A percentile compares a stretch with the other conserved stretches of the same genome.
Evolutionary conservation across 2,888 invertebrate species (phyloP).

Genomic region (Gnatocerus cornutus): DNA sequence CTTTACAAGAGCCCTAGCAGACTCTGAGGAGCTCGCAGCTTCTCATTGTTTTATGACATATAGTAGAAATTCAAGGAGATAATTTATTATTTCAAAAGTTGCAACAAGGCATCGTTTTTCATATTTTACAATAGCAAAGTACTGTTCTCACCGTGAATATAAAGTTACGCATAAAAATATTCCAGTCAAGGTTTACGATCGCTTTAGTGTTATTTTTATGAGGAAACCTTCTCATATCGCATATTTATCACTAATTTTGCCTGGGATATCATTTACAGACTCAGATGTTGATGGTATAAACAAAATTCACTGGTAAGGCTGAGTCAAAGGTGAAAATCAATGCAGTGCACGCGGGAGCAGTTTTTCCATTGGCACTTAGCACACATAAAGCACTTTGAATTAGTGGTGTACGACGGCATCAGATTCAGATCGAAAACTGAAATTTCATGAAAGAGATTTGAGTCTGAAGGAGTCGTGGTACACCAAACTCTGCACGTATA

Average conservation of each 20-base stretch:
- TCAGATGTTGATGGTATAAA: neutral
- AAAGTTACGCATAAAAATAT: conserved; percentile 31
- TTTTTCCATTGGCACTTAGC: no score
- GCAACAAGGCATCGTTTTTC: conserved; percentile 34
- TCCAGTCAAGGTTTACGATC: conserved; percentile 27
- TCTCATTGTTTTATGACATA: conserved; percentile 42
- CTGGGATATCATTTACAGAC: neutral
- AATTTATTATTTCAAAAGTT: conserved; percentile 33
- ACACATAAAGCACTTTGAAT: no score
- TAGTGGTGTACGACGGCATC: neutral
- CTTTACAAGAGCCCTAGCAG: conserved; percentile 27
- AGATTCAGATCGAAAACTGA: neutral
- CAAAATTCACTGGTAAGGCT: no score
- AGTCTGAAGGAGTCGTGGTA: neutral
- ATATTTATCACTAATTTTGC: conserved; percentile 23
- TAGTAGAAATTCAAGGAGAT: conserved; percentile 33
- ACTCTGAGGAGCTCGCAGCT: conserved; percentile 20
- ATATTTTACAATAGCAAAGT: conserved; percentile 35
- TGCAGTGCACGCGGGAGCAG: no score
- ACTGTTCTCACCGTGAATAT: conserved; percentile 36
- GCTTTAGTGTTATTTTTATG: conserved; percentile 28
- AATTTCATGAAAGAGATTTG: neutral
- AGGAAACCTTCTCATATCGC: conserved; percentile 18
- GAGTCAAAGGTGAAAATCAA: no score
- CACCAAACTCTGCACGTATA: conserved; percentile 1